These are phyloP conservation scores for Capromys pilorides DNA, from an alignment of 2,797 vertebrate genomes.

Conservation along the genomic window DNA sequence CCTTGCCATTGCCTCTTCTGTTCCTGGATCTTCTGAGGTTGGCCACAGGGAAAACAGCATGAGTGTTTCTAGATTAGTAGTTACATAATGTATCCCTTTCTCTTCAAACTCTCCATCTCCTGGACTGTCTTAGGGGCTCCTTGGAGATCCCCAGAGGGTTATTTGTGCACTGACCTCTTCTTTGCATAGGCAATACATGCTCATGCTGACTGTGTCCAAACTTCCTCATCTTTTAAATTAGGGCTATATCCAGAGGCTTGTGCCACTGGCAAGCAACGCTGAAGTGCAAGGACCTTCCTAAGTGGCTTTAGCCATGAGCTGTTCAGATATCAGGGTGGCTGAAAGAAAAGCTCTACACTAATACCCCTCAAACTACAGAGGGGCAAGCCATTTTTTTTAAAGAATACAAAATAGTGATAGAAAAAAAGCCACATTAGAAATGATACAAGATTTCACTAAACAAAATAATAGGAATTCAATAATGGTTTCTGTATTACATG, in stretches of 20 bases:
- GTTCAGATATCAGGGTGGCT: not conserved
- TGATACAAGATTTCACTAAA: too few species aligned
- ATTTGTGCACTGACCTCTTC: not conserved
- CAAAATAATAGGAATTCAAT: too few species aligned
- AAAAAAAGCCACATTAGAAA: too few species aligned
- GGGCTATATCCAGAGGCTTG: not conserved
- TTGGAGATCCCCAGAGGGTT: not conserved
- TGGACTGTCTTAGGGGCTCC: not conserved
- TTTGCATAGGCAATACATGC: not conserved
- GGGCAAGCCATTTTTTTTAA: not conserved
- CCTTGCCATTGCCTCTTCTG: not conserved
- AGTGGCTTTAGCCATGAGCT: not conserved
- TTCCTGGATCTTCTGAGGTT: not conserved
- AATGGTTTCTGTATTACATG: too few species aligned
- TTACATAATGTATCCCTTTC: not conserved
- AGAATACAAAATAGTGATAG: too few species aligned
- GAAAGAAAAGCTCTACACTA: not conserved
- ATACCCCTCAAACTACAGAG: not conserved
- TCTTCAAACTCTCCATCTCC: not conserved
- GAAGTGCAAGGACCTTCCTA: not conserved
- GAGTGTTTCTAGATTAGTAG: not conserved
- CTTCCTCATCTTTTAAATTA: not conserved
- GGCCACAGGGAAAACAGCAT: not conserved
- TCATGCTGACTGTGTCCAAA: not conserved
- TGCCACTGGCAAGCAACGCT: not conserved